Evolutionary conservation across 2,888 invertebrate genomes (phyloP), one percentile per base, ranked within the genome.

Genomic region (Galerucella calmariensis): DNA sequence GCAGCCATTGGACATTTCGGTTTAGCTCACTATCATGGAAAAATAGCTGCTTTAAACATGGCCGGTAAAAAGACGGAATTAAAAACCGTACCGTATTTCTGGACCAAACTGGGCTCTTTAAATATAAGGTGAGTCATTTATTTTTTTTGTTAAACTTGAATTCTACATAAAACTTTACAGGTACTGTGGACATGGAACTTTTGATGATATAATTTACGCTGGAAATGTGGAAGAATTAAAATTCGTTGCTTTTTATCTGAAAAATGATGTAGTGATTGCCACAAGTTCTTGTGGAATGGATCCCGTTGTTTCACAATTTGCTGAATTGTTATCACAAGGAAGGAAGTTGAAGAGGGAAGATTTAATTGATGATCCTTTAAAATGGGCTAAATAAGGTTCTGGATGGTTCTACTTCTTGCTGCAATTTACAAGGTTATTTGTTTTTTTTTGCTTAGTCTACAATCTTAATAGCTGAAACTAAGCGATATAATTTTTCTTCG

Each of bases 1-100:
- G 91, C 92, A 77, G 90, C 92, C 66, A 95, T 98, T 79, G 97
- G 74, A 20, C 98, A 98, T 86, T 95, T 94, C 87, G 94, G 95
- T 67, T 89, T 98, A 84, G 95, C 98, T 1, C 95, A 96, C 83
- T 94, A 95, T 85, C 98, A 98, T 85, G 98, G 97, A 0, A 91
- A 92, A 77, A 90, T 94, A 46, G 97, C 97, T 4, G 97, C 94
- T 3, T 88, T 94, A 74, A 97, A 95, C 87, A 97, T 98, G 89
- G 86, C 93, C n/a, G 94, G 92, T 59, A 91, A 91, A 78, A 87
- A 89, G 48, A 89, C 89, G 2, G 88, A 90, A 1, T 84, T 94
- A 70, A 89, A 90, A 79, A 91, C 94, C 0, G 94, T 97, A 0
- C 97, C 97, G 0, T 97, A 93, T 88, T 98, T 98, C 89, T 98